These are phyloP conservation scores for Acromyrmex heyeri DNA, from an alignment of 1,140 invertebrate species.

Conservation along the genomic window DNA sequence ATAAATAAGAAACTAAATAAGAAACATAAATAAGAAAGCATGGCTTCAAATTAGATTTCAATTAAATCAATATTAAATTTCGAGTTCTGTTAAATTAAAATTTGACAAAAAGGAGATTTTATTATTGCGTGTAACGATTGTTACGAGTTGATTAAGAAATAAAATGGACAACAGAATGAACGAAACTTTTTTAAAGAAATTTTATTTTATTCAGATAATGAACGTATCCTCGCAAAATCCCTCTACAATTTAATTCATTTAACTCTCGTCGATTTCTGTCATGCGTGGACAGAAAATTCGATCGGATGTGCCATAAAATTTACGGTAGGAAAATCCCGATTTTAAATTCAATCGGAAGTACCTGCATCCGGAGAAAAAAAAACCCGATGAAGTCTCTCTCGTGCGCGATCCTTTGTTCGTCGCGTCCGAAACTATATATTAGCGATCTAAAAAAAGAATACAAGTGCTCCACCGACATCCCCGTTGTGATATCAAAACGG, in stretches of 20 bases:
- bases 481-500: conserved; percentile 12
- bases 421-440: conserved; percentile 23
- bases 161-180: background rate
- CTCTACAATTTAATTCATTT: conserved; percentile 1
- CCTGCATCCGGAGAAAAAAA: background rate
- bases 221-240: background rate
- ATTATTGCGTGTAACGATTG: background rate
- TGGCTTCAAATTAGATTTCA: background rate
- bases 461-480: background rate
- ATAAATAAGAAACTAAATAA: background rate
- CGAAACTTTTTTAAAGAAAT: no score
- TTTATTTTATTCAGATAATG: no score
- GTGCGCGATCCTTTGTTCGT: conserved; percentile 7
- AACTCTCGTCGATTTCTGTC: conserved; percentile 3
- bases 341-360: background rate
- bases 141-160: background rate
- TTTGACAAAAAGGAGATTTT: background rate
- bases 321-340: background rate
- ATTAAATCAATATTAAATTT: conserved; percentile 1
- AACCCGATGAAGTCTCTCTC: background rate
- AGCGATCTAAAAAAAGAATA: conserved; percentile 41
- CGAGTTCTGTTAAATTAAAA: background rate
- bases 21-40: background rate
- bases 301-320: background rate
- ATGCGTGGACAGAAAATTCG: background rate